Base-by-base conservation (phyloP, 2,113 vertebrate genomes). In the Columbina picui region DNA sequence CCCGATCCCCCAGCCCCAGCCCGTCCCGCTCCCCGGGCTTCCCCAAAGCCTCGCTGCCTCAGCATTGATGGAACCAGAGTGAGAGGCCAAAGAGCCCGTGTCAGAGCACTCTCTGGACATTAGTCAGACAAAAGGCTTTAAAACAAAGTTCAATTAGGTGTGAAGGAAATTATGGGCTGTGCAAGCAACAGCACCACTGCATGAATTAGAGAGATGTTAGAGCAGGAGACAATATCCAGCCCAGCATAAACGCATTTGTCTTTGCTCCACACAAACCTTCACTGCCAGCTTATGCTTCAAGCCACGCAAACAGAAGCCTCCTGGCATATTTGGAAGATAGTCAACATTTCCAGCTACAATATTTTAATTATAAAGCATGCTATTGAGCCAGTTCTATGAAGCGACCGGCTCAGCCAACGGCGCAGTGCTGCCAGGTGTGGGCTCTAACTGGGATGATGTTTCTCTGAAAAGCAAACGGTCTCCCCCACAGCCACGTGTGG, bases 71-170 rank as follows among this genome's bases (percentile, higher is more conserved):
- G 73, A 87, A n/a, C 22, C 29, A 8, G 38, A 47, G 43, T 1
- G 38, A 94, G 89, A 91, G 89, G 80, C 77, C 83, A 67, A 30
- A 57, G 68, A 41, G 1, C 55, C 84, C 45, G 0, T 70, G 53
- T 87, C 41, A 56, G 63, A 89, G 77, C 64, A 47, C 56, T 75
- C 67, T 15, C 84, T 30, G 89, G 84, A 79, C 81, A 78, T 93
- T 10, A 89, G 73, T n/a, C 87, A 93, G 67, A 81, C 91, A 91
- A 78, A 81, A 91, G 77, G n/a, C 84, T 94, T 87, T 71, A 60
- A 91, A 94, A 95, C 89, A 89, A 95, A 94, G 93, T 94, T 87
- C 84, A 95, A 61, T 87, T 84, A 81, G 81, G 94, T 97, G 95
- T 95, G 93, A 95, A 96, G 88, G 89, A 57, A 95, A 85, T 65